These are phyloP conservation scores for Pseudomyrmex sp. DNA, from an alignment of 1,140 invertebrate species.

Conservation along the genomic window DNA sequence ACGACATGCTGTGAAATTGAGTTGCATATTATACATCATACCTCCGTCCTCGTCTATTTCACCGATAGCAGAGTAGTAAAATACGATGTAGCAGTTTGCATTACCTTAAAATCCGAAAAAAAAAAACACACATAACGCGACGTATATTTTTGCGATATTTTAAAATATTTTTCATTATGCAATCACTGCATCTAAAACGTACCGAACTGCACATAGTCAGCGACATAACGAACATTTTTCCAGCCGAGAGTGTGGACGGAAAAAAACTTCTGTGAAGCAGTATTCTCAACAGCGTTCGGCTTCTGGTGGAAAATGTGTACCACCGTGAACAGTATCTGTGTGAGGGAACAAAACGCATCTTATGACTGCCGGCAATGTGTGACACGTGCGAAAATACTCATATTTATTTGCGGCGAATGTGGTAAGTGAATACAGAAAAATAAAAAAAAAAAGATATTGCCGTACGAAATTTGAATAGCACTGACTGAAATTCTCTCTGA, in stretches of 20 bases:
- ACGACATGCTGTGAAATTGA: background rate
- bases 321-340: constrained; percentile 3
- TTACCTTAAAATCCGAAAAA: constrained; percentile 31
- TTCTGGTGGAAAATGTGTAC: constrained; percentile 26
- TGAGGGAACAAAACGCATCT: background rate
- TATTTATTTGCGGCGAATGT: background rate
- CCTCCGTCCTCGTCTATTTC: background rate
- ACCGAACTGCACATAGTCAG: constrained; percentile 29
- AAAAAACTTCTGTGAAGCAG: constrained; percentile 21
- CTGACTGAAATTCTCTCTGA: no score
- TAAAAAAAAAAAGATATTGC: background rate
- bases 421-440: background rate
- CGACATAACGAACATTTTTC: constrained; percentile 16
- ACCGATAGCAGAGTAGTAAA: constrained; percentile 14
- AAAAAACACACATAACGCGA: no score
- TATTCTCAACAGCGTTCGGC: background rate
- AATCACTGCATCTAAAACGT: background rate
- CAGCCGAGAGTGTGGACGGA: constrained; percentile 27
- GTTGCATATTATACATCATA: background rate
- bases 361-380: background rate
- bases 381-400: background rate
- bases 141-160: no score
- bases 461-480: background rate
- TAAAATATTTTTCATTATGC: background rate
- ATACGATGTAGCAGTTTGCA: constrained; percentile 35